Base-by-base conservation (phyloP, 2,113 vertebrate species). In the Rhinoderma darwinii region DNA sequence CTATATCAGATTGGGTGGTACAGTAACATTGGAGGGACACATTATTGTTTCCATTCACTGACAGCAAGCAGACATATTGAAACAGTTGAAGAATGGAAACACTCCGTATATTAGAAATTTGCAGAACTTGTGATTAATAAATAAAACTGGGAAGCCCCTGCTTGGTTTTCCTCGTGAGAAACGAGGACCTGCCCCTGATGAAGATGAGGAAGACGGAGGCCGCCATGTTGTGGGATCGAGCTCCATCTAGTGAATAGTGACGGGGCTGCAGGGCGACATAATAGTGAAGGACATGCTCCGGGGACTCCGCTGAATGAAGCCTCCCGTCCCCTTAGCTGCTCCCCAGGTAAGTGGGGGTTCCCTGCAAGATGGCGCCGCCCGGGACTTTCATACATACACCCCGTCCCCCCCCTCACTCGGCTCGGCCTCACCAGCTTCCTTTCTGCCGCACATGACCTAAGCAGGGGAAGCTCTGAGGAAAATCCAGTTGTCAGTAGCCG, bases 291-390 rank as follows among this genome's bases (percentile, higher is more conserved):
- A 59, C 30, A 22, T 3, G 6, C 68, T 18, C 27, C 20, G 39
- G 68, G 68, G 68, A 22, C 17, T 20, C n/a, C 22, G 44, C 25
- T 51, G 75, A 54, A 35, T 78, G 47, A 78, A 78, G 32, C 4
- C 51, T 59, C 32, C 51, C 35, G 4, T 2, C 11, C 12, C 54
- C 12, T n/a, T n/a, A n/a, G 20, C 35, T 2, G 32, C 3, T 51
- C 4, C 51, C 5, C 22, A 82, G 79, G 79, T 82, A n/a, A 82
- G 79, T 82, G 56, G 79, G 50, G 22, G 4, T n/a, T 10, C 25
- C 79, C 4, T 15, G 32, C 56, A 82, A 81, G 37, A 82, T 66
- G 79, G 56, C 56, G 56, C 25, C 79, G 0, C n/a, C 41, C 41
- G 11, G 79, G 5, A 51, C 75, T 10, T 20, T 15, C 74, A 15